Conservation (phyloP, 2,797 vertebrate species). For the Scolopax bukidnonensis region DNA sequence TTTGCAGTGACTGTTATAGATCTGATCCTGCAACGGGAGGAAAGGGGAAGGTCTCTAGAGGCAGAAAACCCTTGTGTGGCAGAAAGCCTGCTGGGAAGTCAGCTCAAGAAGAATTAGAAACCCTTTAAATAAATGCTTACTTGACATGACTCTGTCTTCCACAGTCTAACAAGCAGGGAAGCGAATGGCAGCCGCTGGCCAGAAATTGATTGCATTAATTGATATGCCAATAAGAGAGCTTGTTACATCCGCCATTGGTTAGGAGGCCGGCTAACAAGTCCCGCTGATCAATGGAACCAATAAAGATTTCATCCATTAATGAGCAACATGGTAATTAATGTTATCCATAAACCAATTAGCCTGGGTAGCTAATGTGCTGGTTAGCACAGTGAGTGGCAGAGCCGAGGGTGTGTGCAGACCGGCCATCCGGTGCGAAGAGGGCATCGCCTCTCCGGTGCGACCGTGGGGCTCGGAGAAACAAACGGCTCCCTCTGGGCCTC, state of each 20-base stretch:
- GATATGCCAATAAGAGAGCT: conserved; percentile 99
- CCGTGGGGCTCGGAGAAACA: rapidly evolving
- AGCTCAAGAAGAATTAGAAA: conserved; percentile 56
- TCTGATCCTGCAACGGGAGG: not conserved
- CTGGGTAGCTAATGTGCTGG: conserved; percentile 82
- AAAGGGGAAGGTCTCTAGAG: not conserved
- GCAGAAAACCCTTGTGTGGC: conserved; percentile 41
- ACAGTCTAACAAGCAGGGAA: conserved; percentile 76
- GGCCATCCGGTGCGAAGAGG: not conserved
- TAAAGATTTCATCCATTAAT: conserved; percentile 99
- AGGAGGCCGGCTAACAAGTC: conserved; percentile 98
- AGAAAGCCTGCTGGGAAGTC: conserved; percentile 56
- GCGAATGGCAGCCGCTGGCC: conserved; percentile 92
- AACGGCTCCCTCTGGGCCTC: not conserved
- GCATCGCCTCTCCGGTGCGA: not conserved
- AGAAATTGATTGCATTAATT: conserved; percentile 99
- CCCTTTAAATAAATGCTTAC: conserved; percentile 75
- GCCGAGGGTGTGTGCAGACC: not conserved
- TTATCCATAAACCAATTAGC: conserved; percentile 98
- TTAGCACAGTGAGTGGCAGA: conserved; percentile 78
- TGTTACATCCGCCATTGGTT: conserved; percentile 99
- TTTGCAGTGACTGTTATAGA: conserved; percentile 21
- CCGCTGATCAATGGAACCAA: conserved; percentile 99
- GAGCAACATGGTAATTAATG: conserved; percentile 99
- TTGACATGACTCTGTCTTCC: conserved; percentile 80